Conservation (phyloP, 2,888 invertebrate species). For the Drosophila rellima region DNA sequence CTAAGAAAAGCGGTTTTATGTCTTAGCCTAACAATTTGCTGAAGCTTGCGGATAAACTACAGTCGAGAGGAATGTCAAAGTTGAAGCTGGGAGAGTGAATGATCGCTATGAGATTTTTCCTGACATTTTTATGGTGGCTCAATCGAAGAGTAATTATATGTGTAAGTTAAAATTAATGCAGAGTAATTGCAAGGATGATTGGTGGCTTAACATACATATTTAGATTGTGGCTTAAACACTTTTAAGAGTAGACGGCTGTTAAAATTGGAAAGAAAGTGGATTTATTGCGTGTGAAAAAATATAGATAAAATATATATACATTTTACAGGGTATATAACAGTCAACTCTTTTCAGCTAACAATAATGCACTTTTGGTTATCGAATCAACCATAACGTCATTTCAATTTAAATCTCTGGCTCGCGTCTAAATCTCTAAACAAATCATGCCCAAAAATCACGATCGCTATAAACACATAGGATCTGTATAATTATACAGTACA, state of each 20-base stretch:
- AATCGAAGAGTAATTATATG: conserved; percentile 3
- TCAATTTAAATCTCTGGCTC: background rate
- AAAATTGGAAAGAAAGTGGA: too few species aligned
- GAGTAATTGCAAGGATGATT: conserved; percentile 6
- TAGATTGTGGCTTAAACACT: background rate
- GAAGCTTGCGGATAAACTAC: conserved; percentile 18
- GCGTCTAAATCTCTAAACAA: background rate
- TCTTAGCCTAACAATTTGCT: conserved; percentile 28
- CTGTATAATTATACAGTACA: conserved; percentile 17
- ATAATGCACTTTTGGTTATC: background rate
- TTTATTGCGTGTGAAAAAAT: background rate
- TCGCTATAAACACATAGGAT: conserved; percentile 6
- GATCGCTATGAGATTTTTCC: conserved; percentile 1
- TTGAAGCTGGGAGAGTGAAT: conserved; percentile 14
- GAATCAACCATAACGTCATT: background rate
- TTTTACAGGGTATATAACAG: background rate
- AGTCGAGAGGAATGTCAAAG: conserved; percentile 28
- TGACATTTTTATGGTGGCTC: background rate
- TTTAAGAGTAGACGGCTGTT: background rate
- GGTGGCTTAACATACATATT: background rate
- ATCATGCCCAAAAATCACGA: conserved; percentile 5
- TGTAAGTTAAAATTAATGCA: background rate
- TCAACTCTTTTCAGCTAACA: background rate
- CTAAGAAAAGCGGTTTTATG: conserved; percentile 24
- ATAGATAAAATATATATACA: background rate